These are phyloP conservation scores for Torymus tubicola DNA, from an alignment of 2,888 invertebrate species.

Conservation along the genomic window DNA sequence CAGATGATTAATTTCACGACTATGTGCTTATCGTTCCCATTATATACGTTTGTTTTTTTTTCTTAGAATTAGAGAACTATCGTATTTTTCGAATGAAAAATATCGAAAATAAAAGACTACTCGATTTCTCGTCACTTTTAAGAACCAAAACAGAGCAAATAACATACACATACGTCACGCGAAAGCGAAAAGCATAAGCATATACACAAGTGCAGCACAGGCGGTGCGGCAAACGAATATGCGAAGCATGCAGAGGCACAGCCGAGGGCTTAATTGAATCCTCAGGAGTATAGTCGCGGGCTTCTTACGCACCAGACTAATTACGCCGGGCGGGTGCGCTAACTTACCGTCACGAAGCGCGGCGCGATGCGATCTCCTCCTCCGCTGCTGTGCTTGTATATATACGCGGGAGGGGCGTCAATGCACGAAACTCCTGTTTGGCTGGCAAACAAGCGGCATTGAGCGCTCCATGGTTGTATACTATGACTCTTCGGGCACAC, in stretches of 20 bases:
- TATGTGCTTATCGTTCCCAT: no score
- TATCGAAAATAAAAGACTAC: no score
- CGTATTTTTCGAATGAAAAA: no score
- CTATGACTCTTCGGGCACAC: neutral
- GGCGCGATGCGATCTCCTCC: neutral
- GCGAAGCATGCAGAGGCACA: neutral
- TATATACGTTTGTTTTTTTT: no score
- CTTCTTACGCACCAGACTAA: slow-evolving; percentile 3
- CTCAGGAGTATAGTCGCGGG: neutral
- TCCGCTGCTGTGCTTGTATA: neutral
- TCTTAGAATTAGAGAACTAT: no score
- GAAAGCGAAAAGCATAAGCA: no score
- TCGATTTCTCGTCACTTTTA: no score
- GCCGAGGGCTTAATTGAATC: slow-evolving; percentile 8
- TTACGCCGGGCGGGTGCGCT: neutral
- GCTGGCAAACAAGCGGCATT: slow-evolving; percentile 67
- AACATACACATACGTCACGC: no score
- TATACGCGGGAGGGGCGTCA: slow-evolving; percentile 60
- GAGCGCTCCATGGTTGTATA: slow-evolving; percentile 41
- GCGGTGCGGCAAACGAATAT: neutral
- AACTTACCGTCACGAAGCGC: slow-evolving; percentile 15
- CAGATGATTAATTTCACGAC: no score
- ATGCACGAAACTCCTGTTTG: slow-evolving; percentile 69
- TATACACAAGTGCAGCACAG: no score
- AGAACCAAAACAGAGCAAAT: no score